Evolutionary conservation across 2,888 invertebrate species (phyloP).

Genomic region (Cotesia congregata): DNA sequence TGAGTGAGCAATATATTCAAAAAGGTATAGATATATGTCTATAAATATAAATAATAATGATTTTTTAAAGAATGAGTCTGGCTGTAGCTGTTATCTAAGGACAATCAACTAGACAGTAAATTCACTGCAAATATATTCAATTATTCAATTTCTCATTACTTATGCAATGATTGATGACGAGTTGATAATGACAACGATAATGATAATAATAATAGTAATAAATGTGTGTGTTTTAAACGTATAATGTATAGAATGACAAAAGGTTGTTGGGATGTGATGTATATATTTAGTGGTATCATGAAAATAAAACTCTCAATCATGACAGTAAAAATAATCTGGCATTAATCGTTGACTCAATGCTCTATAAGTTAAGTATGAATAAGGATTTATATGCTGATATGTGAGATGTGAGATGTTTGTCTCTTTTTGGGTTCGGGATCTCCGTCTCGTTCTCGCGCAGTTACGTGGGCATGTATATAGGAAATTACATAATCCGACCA

Average conservation of each 20-base stretch:
- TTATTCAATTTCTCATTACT: slow-evolving; percentile 16
- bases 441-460: background rate
- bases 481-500: slow-evolving; percentile 63
- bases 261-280: background rate
- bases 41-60: slow-evolving; percentile 7
- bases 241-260: background rate
- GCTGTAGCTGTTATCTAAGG: background rate
- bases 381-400: slow-evolving; percentile 27
- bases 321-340: slow-evolving; percentile 41
- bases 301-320: slow-evolving; percentile 28
- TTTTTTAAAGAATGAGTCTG: background rate
- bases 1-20: slow-evolving; percentile 2
- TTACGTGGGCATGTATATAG: slow-evolving; percentile 39
- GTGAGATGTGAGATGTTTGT: slow-evolving; percentile 15
- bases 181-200: slow-evolving; percentile 2
- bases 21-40: background rate
- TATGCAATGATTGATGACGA: slow-evolving; percentile 13
- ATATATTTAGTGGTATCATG: background rate
- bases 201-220: background rate
- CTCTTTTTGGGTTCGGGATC: background rate
- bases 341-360: slow-evolving; percentile 36
- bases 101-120: background rate
- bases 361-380: slow-evolving; percentile 26
- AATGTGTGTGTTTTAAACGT: background rate
- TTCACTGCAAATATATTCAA: slow-evolving; percentile 17